These are phyloP conservation scores for Ceyx margarethae DNA, from an alignment of 2,113 vertebrate genomes.

Conservation along the genomic window DNA sequence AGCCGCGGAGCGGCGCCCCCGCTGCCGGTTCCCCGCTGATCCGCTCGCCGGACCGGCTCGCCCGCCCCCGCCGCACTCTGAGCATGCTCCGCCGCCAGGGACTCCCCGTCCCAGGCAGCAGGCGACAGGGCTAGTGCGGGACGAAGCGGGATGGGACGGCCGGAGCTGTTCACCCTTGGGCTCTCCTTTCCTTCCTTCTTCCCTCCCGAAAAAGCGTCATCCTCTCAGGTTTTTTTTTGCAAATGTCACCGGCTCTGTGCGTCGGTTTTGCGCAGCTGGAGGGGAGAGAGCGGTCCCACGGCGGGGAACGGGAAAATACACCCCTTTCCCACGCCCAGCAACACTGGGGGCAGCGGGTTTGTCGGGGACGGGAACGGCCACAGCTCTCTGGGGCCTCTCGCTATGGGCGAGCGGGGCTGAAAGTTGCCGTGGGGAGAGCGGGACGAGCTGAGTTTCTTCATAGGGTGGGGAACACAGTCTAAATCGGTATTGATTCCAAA, in stretches of 20 bases:
- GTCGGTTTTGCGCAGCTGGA: background rate
- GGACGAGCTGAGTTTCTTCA: background rate
- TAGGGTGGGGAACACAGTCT: background rate
- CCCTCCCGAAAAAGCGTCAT: background rate
- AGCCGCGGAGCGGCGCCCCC: background rate
- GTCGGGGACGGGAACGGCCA: background rate
- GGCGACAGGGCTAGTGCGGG: background rate
- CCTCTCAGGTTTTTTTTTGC: too few relatives aligned
- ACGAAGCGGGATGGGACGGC: background rate
- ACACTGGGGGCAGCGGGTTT: background rate
- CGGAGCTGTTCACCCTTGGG: rapidly evolving
- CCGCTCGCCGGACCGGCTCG: background rate
- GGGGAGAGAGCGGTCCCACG: background rate
- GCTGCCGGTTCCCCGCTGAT: background rate
- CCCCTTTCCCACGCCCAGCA: background rate
- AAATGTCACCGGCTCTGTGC: background rate
- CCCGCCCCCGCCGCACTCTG: background rate
- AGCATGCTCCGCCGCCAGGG: background rate
- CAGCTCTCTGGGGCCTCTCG: background rate
- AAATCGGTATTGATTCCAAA: too few relatives aligned
- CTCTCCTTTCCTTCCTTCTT: background rate
- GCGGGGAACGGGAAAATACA: background rate
- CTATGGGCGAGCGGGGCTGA: background rate
- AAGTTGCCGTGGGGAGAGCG: background rate
- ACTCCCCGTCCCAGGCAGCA: background rate